Evolutionary conservation across 2,113 vertebrate genomes (phyloP), one percentile per base, ranked within the genome.

Genomic region (Xiphophorus hellerii): DNA sequence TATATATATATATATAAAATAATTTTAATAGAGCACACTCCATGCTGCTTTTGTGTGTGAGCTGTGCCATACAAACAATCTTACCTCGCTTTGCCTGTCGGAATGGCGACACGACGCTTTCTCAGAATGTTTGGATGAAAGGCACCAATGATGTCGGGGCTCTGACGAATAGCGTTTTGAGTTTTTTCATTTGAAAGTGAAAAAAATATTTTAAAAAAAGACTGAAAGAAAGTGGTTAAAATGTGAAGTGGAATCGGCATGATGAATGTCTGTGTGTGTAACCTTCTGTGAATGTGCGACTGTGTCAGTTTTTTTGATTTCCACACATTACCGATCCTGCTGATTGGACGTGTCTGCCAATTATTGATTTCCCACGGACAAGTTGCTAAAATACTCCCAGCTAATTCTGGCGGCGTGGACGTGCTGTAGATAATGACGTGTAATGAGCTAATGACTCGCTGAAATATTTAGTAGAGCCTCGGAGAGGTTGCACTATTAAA

Each of bases 401-500:
- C 88, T 92, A 92, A 93, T 92, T 92, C 87, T 85, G 83, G 92
- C 76, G 78, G 88, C 88, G 22, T 80, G 88, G 83, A 89, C 87
- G 67, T 71, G 87, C 91, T 87, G 89, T 92, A 92, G 89, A 92
- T 93, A 93, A 93, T 92, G 91, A 93, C 85, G 89, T 80, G 87
- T 93, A 94, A 94, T 95, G 93, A 93, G 90, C 90, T 95, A 94
- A 95, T 94, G 93, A 94, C 93, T 82, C 76, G 91, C 77, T 95
- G 92, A 94, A 95, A 93, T 94, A 95, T 95, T 95, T 94, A 94
- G 92, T 94, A 92, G 89, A 65, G 75, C 88, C 85, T 92, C 92
- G 87, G 86, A 82, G 92, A 86, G 84, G 85, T 78, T 81, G 83
- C 88, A 84, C 90, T 87, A 81, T 85, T 78, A 85, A 84, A 92